phyloP scores from a whole-genome alignment of 2,113 vertebrate species.

The Phalacrocorax carbo region DNA sequence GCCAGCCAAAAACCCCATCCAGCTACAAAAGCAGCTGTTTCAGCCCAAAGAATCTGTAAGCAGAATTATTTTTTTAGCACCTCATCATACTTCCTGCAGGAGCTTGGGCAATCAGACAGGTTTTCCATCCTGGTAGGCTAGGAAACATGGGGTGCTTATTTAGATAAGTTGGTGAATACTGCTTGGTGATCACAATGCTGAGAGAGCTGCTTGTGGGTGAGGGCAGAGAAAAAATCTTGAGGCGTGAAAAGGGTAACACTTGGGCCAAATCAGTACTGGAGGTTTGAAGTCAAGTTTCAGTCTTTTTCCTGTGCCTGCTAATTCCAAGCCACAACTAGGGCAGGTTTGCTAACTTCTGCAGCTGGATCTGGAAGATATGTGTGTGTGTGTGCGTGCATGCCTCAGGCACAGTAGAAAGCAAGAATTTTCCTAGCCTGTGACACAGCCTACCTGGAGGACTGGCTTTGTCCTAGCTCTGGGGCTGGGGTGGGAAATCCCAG shows the following conservation, averaged over 20 bases:
- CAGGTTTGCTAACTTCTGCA: background rate
- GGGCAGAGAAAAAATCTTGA: background rate
- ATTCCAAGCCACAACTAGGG: background rate
- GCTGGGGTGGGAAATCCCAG: rapidly evolving
- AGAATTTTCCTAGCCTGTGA: conserved; percentile 7
- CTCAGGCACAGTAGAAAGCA: background rate
- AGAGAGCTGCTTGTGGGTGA: background rate
- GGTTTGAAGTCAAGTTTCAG: background rate
- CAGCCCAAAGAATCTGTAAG: conserved; percentile 30
- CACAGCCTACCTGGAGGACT: background rate
- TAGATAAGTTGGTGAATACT: background rate
- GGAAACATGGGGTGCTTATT: background rate
- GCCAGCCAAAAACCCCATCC: conserved; percentile 11
- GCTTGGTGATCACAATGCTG: background rate
- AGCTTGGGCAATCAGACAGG: conserved; percentile 23
- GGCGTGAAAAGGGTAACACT: background rate
- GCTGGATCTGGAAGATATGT: background rate
- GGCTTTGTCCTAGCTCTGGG: background rate
- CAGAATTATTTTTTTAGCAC: conserved; percentile 60
- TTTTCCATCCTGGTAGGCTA: conserved; percentile 1
- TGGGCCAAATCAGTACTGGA: background rate
- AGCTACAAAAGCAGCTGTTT: conserved; percentile 52
- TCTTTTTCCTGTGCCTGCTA: background rate
- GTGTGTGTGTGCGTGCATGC: background rate
- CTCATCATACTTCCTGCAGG: conserved; percentile 46